phyloP scores from a whole-genome alignment of 2,888 invertebrate species.

The Branchellion lobata region DNA sequence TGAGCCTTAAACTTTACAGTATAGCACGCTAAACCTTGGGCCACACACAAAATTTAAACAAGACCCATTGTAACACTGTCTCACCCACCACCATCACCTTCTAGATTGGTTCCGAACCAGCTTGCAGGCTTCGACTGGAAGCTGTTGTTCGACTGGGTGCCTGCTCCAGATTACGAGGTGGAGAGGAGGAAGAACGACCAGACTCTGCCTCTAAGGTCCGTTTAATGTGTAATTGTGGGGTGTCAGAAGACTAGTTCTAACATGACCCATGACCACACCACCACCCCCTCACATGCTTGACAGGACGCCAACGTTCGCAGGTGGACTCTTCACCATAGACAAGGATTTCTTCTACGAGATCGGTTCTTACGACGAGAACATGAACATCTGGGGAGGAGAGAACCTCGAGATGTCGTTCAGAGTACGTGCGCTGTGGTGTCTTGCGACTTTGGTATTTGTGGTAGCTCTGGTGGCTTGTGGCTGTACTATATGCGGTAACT shows the following conservation, averaged over 20 bases:
- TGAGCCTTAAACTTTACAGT: too few relatives aligned
- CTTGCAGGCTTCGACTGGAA: conserved; percentile 99
- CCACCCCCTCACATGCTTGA: too few relatives aligned
- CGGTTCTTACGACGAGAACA: conserved; percentile 96
- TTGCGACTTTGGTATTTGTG: background rate
- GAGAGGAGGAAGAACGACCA: conserved; percentile 87
- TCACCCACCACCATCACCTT: too few relatives aligned
- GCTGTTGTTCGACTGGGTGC: conserved; percentile 97
- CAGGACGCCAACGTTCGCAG: conserved; percentile 52
- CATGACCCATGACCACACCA: too few relatives aligned
- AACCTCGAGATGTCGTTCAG: conserved; percentile 92
- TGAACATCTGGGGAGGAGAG: conserved; percentile 99
- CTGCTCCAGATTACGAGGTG: conserved; percentile 95
- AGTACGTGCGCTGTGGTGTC: conserved; percentile 68
- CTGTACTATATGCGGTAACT: background rate
- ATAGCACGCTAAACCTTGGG: too few relatives aligned
- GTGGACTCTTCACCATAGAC: conserved; percentile 64
- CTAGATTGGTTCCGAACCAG: conserved; percentile 30
- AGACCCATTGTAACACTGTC: too few relatives aligned
- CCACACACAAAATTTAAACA: too few relatives aligned
- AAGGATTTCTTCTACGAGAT: conserved; percentile 94
- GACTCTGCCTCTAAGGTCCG: conserved; percentile 77
- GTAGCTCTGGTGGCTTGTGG: background rate
- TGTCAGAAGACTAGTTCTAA: too few relatives aligned
- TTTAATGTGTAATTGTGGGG: background rate